A percentile compares a stretch with the other conserved stretches of the same genome.
Conservation (phyloP, 1,140 invertebrate genomes). For the Trichonephila clavipes region DNA sequence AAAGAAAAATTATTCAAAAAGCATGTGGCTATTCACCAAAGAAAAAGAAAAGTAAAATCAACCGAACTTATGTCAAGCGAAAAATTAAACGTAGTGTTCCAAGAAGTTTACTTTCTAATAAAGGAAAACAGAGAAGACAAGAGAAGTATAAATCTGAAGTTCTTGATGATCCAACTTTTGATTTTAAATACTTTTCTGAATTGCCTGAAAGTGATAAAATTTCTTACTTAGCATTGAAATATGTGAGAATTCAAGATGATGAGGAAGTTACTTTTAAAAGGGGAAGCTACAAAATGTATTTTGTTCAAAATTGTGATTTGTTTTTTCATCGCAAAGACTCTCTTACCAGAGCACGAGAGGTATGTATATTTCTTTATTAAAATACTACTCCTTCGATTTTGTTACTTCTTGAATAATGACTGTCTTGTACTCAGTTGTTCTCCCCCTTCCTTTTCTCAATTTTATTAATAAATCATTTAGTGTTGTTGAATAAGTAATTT, state of each 20-base stretch:
- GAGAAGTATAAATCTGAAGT: background rate
- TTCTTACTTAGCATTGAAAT: slow-evolving; percentile 33
- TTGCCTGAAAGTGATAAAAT: slow-evolving; percentile 55
- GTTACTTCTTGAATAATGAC: too few species aligned
- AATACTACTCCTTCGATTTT: too few species aligned
- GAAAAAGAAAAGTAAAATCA: background rate
- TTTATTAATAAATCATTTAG: too few species aligned
- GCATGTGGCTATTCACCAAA: background rate
- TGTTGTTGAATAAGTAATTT: too few species aligned
- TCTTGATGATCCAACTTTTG: slow-evolving; percentile 56
- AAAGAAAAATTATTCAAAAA: slow-evolving; percentile 30
- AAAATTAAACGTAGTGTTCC: background rate
- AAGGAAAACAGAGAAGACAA: background rate
- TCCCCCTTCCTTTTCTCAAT: too few species aligned
- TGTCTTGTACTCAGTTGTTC: too few species aligned
- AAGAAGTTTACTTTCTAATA: background rate
- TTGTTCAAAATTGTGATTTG: slow-evolving; percentile 89
- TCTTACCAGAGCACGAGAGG: slow-evolving; percentile 85
- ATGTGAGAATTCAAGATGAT: slow-evolving; percentile 83
- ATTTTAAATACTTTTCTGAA: slow-evolving; percentile 42
- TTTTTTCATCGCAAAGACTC: slow-evolving; percentile 89
- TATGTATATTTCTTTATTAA: background rate
- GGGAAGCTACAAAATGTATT: slow-evolving; percentile 88
- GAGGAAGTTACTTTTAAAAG: slow-evolving; percentile 88
- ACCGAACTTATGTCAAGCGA: slow-evolving; percentile 44